phyloP scores from a whole-genome alignment of 1,140 invertebrate species.

The Andrena cerasifolii region DNA sequence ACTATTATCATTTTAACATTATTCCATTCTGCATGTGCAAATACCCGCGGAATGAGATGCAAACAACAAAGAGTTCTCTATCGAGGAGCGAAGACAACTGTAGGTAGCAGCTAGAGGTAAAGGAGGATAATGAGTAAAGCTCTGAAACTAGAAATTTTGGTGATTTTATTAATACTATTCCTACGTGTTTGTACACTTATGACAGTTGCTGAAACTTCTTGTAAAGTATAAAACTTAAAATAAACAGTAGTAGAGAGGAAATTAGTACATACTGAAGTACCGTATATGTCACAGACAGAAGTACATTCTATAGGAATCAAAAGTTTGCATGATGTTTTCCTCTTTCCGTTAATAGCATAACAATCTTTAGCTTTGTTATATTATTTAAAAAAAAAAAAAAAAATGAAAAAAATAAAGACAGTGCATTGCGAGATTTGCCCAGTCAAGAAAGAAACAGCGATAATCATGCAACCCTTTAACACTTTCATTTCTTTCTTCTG shows the following conservation, averaged over 20 bases:
- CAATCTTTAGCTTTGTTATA: not conserved
- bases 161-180: slow-evolving; percentile 28
- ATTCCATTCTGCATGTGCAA: not conserved
- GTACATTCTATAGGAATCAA: not conserved
- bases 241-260: not conserved
- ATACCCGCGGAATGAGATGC: not conserved
- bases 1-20: not conserved
- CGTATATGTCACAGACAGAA: not conserved
- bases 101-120: not conserved
- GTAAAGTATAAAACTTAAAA: not conserved
- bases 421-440: not conserved
- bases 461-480: not conserved
- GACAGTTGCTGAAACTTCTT: not conserved
- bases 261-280: not conserved
- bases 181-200: not conserved
- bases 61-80: not conserved
- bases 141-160: slow-evolving; percentile 3
- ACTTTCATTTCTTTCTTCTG: slow-evolving; percentile 7
- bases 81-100: not conserved
- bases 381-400: not conserved
- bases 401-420: not conserved
- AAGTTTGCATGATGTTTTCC: not conserved
- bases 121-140: slow-evolving; percentile 23
- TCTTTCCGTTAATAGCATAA: not conserved
- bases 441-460: not conserved